Conservation (phyloP, 23 tunicate species). For the Ciona savignyi region DNA sequence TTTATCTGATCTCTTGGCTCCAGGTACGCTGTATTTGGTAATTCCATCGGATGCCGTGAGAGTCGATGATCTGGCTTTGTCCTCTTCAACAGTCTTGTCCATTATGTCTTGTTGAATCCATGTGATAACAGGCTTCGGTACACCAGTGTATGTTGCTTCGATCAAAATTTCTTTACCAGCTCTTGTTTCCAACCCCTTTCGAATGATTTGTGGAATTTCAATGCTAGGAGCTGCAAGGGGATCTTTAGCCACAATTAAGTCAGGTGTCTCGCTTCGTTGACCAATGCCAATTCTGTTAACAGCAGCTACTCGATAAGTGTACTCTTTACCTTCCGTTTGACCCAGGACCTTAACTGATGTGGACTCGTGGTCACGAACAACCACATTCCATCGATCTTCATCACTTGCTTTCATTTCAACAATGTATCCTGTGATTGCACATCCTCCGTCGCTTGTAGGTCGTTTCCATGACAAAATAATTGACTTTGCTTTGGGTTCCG, state of each 20-base stretch:
- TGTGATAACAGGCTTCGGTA: constrained; percentile 61
- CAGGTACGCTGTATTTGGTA: constrained; percentile 5
- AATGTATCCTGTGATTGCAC: constrained; percentile 63
- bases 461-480: constrained; percentile 66
- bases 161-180: constrained; percentile 53
- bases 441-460: constrained; percentile 83
- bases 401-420: constrained; percentile 69
- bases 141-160: constrained; percentile 51
- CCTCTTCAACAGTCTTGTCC: constrained; percentile 19
- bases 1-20: constrained; percentile 27
- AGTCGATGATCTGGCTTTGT: constrained; percentile 10
- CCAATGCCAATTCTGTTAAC: constrained; percentile 69
- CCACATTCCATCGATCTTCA: constrained; percentile 45
- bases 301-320: constrained; percentile 64
- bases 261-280: constrained; percentile 18
- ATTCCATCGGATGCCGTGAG: not conserved
- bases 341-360: constrained; percentile 37
- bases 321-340: constrained; percentile 49
- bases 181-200: constrained; percentile 59
- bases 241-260: constrained; percentile 65
- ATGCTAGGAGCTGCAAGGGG: constrained; percentile 61
- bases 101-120: constrained; percentile 57
- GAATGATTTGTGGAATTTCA: constrained; percentile 10
- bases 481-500: constrained; percentile 41
- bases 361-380: constrained; percentile 29